A percentile compares a stretch with the other conserved stretches of the same genome.
Evolutionary conservation across 2,888 invertebrate species (phyloP).

Genomic region (Unio delphinus): DNA sequence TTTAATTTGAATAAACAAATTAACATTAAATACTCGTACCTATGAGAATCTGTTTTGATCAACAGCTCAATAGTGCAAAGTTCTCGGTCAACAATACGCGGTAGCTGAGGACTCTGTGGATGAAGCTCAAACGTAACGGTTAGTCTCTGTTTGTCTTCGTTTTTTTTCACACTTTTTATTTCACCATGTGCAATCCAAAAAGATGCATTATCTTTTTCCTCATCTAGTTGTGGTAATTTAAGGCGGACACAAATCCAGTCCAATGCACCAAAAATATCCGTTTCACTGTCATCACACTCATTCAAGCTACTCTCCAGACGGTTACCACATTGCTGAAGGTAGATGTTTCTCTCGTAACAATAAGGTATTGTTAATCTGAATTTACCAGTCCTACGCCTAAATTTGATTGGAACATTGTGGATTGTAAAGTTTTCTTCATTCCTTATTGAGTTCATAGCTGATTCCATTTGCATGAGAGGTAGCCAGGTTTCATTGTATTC

Average conservation of each 20-base stretch:
- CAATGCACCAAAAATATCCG: too few species aligned
- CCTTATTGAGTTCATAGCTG: constrained; percentile 18
- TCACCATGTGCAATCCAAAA: constrained; percentile 24
- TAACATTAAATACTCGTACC: too few species aligned
- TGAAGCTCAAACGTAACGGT: constrained; percentile 20
- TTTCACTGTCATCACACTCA: not conserved
- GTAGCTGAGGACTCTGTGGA: constrained; percentile 7
- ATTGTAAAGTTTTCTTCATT: constrained; percentile 17
- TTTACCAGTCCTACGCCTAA: constrained; percentile 12
- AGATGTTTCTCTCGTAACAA: constrained; percentile 24
- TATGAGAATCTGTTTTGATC: too few species aligned
- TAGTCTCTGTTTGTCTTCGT: constrained; percentile 7
- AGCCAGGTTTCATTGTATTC: constrained; percentile 26
- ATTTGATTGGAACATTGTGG: constrained; percentile 24
- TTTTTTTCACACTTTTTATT: constrained; percentile 9
- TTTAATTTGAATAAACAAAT: too few species aligned
- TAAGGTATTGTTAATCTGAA: constrained; percentile 16
- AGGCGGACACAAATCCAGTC: too few species aligned
- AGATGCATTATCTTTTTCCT: too few species aligned
- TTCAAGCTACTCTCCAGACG: not conserved
- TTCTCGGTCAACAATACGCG: not conserved
- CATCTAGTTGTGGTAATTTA: too few species aligned
- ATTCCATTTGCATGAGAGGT: constrained; percentile 33
- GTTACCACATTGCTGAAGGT: constrained; percentile 3
- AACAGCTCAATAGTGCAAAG: constrained; percentile 16